These are phyloP conservation scores for Scaptodrosophila lebanonensis DNA, from an alignment of 1,140 invertebrate genomes.

Conservation along the genomic window DNA sequence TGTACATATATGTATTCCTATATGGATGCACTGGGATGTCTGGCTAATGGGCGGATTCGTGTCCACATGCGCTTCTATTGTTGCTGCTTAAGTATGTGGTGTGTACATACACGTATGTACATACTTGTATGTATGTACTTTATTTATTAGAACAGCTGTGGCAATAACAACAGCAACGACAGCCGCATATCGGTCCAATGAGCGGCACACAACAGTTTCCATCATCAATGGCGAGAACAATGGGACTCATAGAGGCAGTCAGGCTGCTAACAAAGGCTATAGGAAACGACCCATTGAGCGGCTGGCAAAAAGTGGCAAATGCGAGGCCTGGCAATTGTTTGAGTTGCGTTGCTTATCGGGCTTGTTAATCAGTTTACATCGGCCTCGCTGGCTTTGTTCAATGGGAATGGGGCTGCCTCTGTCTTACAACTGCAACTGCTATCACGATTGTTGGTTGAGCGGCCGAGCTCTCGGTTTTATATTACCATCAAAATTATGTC, in stretches of 20 bases:
- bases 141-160: slow-evolving; percentile 57
- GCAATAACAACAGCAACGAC: slow-evolving; percentile 42
- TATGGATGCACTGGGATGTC: too few species aligned
- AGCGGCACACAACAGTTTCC: too few species aligned
- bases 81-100: slow-evolving; percentile 15
- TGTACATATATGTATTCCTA: too few species aligned
- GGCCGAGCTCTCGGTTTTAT: slow-evolving; percentile 45
- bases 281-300: background rate
- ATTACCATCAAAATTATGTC: slow-evolving; percentile 62
- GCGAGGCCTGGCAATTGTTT: slow-evolving; percentile 42
- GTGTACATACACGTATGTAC: too few species aligned
- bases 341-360: slow-evolving; percentile 49
- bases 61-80: background rate
- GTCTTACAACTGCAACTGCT: background rate
- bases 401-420: slow-evolving; percentile 5
- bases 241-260: slow-evolving; percentile 1
- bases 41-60: too few species aligned
- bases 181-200: too few species aligned
- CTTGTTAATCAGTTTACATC: slow-evolving; percentile 69
- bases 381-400: slow-evolving; percentile 44
- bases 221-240: slow-evolving; percentile 7
- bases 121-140: too few species aligned
- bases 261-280: slow-evolving; percentile 1
- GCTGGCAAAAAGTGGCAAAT: slow-evolving; percentile 53
- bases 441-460: background rate